Conservation (phyloP, 2,113 vertebrate genomes). For the human region GRCh38 chr6:150117501-150118000, state of each 20-base stretch:
- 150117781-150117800: too few species aligned
- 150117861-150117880: too few species aligned
- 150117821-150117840: too few species aligned
- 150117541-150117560: fast-evolving
- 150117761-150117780: background rate
- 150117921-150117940: too few species aligned
- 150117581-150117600: background rate
- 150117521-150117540: background rate
- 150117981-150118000: too few species aligned
- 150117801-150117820: too few species aligned
- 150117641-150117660: background rate
- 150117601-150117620: background rate
- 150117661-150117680: background rate
- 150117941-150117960: too few species aligned
- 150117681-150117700: background rate
- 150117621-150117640: background rate
- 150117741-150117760: background rate
- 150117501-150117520: background rate
- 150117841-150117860: too few species aligned
- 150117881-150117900: too few species aligned
- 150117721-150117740: background rate
- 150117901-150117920: too few species aligned
- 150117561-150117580: fast-evolving
- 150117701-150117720: background rate
- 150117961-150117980: too few species aligned